These are phyloP conservation scores for Lagenorhynchus albirostris DNA, from an alignment of 2,113 vertebrate genomes.

Conservation along the genomic window DNA sequence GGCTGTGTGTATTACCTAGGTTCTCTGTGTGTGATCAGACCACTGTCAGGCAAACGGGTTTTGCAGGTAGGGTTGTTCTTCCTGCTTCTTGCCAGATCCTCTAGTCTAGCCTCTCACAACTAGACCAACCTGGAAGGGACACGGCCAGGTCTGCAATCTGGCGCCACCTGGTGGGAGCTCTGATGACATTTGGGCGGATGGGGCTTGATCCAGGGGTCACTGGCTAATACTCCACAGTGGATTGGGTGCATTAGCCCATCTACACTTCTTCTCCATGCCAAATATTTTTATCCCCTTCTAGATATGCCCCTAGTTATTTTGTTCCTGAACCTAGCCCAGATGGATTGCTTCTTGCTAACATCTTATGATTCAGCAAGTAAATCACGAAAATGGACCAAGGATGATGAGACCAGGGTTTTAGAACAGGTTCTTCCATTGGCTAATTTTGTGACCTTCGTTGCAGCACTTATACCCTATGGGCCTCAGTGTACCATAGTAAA, in stretches of 20 bases:
- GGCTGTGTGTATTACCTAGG: background rate
- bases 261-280: background rate
- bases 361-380: background rate
- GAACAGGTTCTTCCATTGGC: background rate
- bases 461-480: background rate
- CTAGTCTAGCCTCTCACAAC: background rate
- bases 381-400: background rate
- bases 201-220: background rate
- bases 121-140: background rate
- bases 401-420: background rate
- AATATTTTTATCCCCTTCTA: background rate
- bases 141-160: background rate
- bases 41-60: background rate
- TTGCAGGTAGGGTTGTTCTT: background rate
- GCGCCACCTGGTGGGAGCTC: constrained; percentile 46
- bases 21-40: background rate
- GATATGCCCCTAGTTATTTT: background rate
- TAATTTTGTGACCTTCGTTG: background rate
- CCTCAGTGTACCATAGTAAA: constrained; percentile 8
- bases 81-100: background rate
- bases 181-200: background rate
- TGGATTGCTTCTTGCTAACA: background rate
- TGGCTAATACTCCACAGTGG: fast-evolving
- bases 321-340: background rate
- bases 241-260: background rate